phyloP scores from a whole-genome alignment of 35 echinoderm and acorn worm genomes.

The Ophiothrix spiculata region DNA sequence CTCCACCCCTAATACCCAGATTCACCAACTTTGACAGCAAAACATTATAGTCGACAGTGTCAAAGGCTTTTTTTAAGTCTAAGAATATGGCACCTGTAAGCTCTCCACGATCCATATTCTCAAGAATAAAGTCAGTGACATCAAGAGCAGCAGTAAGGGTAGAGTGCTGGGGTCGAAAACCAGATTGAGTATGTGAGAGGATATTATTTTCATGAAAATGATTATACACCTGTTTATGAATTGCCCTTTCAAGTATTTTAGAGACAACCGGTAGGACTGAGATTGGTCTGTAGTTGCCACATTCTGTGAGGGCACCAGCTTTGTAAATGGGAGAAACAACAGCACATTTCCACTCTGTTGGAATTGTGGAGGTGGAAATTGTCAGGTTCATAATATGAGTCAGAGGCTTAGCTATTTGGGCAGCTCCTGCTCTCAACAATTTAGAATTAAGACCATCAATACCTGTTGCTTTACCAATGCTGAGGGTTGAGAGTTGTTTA shows the following conservation, averaged over 20 bases:
- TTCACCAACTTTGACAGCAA: no score
- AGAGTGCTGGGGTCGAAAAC: no score
- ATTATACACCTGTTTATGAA: no score
- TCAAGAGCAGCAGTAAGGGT: no score
- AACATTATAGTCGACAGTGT: no score
- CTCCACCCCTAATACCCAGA: no score
- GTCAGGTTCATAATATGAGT: background rate
- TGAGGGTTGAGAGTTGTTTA: background rate
- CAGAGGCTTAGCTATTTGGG: background rate
- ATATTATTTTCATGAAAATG: no score
- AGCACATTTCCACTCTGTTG: slow-evolving; percentile 11
- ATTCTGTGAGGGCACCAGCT: background rate
- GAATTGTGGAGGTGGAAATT: background rate
- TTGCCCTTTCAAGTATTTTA: slow-evolving; percentile 32
- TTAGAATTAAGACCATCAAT: slow-evolving; percentile 3
- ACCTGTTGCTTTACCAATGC: slow-evolving; percentile 12
- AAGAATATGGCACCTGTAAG: no score
- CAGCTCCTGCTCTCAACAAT: slow-evolving; percentile 1
- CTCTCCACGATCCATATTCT: no score
- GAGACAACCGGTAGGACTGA: slow-evolving; percentile 20
- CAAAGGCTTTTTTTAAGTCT: no score
- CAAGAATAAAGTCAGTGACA: no score
- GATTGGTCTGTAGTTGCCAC: slow-evolving; percentile 30
- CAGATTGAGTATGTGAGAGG: no score
- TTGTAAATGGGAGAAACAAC: slow-evolving; percentile 27